phyloP scores from a whole-genome alignment of 2,797 vertebrate species.

The Prunella strophiata region DNA sequence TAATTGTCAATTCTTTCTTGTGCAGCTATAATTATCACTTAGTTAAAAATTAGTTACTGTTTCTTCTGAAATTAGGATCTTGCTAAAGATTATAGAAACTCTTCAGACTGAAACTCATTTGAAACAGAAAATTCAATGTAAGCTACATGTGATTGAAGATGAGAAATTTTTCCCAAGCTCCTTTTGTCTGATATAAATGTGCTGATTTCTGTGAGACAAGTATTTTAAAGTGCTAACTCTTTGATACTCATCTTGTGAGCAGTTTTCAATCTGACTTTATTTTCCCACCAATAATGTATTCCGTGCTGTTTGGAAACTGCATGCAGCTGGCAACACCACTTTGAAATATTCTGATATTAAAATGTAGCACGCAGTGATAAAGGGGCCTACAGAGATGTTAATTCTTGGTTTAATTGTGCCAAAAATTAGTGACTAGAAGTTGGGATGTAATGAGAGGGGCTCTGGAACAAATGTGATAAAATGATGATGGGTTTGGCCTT shows the following conservation, averaged over 20 bases:
- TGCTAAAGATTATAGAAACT: neutral
- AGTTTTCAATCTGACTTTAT: conserved; percentile 48
- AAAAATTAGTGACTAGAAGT: conserved; percentile 35
- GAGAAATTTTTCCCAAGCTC: neutral
- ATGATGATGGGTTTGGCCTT: conserved; percentile 32
- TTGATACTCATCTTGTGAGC: conserved; percentile 26
- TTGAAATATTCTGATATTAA: conserved; percentile 49
- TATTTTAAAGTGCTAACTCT: conserved; percentile 8
- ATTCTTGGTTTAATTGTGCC: conserved; percentile 43
- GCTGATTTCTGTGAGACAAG: conserved; percentile 23
- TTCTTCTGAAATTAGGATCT: neutral
- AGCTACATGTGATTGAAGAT: neutral
- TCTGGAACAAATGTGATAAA: neutral
- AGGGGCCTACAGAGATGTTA: conserved; percentile 22
- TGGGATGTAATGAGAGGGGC: neutral
- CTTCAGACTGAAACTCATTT: neutral
- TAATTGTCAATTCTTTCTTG: neutral
- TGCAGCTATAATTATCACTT: neutral
- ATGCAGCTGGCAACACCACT: conserved; percentile 54
- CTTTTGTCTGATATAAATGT: neutral
- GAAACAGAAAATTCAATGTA: conserved; percentile 9
- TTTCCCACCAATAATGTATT: conserved; percentile 45
- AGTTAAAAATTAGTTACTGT: neutral
- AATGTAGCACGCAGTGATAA: conserved; percentile 32
- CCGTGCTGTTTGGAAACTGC: conserved; percentile 52